Evolutionary conservation across 2,797 vertebrate species (phyloP).

Genomic region (Rhinophrynus dorsalis): DNA sequence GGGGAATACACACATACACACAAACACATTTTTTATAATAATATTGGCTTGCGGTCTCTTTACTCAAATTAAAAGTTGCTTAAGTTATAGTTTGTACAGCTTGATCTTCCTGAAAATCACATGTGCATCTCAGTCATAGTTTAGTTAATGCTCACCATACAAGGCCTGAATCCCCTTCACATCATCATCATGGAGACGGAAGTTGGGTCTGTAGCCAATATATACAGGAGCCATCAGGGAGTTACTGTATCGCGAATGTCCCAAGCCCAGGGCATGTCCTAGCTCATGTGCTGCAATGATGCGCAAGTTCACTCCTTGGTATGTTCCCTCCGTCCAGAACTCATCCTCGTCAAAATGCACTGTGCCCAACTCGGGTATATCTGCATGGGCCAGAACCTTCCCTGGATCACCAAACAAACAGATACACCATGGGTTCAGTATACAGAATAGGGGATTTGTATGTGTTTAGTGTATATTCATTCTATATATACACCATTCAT

Average conservation of each 20-base stretch:
- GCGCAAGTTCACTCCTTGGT: constrained; percentile 80
- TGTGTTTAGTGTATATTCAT: too few relatives aligned
- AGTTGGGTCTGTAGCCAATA: constrained; percentile 73
- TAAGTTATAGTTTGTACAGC: too few relatives aligned
- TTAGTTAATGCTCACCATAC: constrained; percentile 71
- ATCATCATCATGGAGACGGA: constrained; percentile 80
- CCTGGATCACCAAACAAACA: constrained; percentile 62
- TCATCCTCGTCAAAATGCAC: constrained; percentile 89
- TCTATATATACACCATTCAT: too few relatives aligned
- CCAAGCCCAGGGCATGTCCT: constrained; percentile 85
- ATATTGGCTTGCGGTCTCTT: too few relatives aligned
- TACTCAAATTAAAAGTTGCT: too few relatives aligned
- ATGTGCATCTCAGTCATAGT: too few relatives aligned
- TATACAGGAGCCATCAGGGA: constrained; percentile 86
- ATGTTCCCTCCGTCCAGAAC: constrained; percentile 80
- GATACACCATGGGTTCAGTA: too few relatives aligned
- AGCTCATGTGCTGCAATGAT: constrained; percentile 89
- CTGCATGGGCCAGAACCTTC: constrained; percentile 81
- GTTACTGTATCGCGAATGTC: constrained; percentile 76
- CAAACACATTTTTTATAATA: too few relatives aligned
- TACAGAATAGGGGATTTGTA: too few relatives aligned
- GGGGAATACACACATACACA: too few relatives aligned
- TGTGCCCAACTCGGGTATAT: constrained; percentile 79
- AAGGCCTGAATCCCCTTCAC: constrained; percentile 80
- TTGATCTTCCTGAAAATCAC: too few relatives aligned